A percentile compares a stretch with the other conserved stretches of the same genome.
phyloP scores from a whole-genome alignment of 2,113 vertebrate genomes.

The Triplophysa dalaica region DNA sequence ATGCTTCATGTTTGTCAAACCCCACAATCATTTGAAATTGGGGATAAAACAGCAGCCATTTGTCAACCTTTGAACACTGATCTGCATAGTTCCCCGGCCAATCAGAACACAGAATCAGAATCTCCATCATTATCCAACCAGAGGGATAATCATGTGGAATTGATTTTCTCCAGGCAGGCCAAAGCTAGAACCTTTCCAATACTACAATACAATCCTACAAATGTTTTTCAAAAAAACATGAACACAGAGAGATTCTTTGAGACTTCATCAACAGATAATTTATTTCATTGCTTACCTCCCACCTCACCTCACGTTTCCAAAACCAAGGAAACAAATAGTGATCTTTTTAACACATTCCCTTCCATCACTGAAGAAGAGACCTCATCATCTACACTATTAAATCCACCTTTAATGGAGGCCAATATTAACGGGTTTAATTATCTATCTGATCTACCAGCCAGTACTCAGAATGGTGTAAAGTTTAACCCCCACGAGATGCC shows the following conservation, averaged over 20 bases:
- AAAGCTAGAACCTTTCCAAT: not conserved
- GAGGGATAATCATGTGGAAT: conserved; percentile 17
- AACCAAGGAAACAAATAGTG: not conserved
- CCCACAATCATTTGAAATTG: no score
- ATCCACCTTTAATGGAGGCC: no score
- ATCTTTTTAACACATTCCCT: conserved; percentile 4
- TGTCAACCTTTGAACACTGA: not conserved
- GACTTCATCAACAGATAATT: not conserved
- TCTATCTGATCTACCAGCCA: not conserved
- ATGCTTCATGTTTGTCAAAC: no score
- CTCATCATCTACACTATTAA: not conserved
- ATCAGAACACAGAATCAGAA: conserved; percentile 1
- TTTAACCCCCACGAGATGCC: not conserved
- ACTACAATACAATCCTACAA: not conserved
- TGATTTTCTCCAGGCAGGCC: conserved; percentile 14
- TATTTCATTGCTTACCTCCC: not conserved
- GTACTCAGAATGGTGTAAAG: not conserved
- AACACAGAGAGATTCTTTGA: not conserved
- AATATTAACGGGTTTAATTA: not conserved
- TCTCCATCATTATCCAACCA: not conserved
- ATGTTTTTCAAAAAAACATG: not conserved
- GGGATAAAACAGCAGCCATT: conserved; percentile 17
- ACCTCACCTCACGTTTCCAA: not conserved
- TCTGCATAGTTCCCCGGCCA: not conserved
- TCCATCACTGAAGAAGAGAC: not conserved